Conservation (phyloP, 2,113 vertebrate species). For the Sula dactylatra region DNA sequence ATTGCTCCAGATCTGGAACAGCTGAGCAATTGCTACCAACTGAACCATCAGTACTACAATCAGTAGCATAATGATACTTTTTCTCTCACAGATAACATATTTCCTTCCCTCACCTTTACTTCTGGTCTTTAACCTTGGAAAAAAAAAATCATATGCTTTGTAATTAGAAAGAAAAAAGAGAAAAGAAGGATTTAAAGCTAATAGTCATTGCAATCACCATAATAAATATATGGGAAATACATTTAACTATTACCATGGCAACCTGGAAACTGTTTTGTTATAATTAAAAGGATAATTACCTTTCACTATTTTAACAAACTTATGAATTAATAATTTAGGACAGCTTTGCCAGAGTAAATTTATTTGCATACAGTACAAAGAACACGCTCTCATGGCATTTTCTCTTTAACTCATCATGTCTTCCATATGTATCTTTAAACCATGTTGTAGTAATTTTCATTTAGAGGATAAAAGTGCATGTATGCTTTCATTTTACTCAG, state of each 20-base stretch:
- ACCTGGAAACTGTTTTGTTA: conserved; percentile 37
- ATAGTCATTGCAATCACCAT: neutral
- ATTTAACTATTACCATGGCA: conserved; percentile 16
- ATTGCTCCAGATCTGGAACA: neutral
- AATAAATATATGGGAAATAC: conserved; percentile 24
- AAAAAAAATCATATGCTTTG: neutral
- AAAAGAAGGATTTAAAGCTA: neutral
- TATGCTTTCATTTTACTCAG: neutral
- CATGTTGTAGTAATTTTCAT: neutral
- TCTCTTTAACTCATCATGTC: neutral
- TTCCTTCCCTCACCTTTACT: neutral
- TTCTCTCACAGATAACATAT: neutral
- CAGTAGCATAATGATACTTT: neutral
- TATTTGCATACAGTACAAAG: neutral
- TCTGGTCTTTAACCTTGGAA: neutral
- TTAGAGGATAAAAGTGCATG: neutral
- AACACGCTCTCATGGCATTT: neutral
- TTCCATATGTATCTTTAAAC: neutral
- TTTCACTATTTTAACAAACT: conserved; percentile 40
- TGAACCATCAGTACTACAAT: neutral
- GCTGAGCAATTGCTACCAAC: neutral
- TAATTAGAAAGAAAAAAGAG: neutral
- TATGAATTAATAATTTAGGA: conserved; percentile 42
- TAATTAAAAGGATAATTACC: conserved; percentile 53
- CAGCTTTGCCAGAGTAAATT: conserved; percentile 2